These are phyloP conservation scores for Cantharis rufa DNA, from an alignment of 2,888 invertebrate genomes.

Conservation along the genomic window DNA sequence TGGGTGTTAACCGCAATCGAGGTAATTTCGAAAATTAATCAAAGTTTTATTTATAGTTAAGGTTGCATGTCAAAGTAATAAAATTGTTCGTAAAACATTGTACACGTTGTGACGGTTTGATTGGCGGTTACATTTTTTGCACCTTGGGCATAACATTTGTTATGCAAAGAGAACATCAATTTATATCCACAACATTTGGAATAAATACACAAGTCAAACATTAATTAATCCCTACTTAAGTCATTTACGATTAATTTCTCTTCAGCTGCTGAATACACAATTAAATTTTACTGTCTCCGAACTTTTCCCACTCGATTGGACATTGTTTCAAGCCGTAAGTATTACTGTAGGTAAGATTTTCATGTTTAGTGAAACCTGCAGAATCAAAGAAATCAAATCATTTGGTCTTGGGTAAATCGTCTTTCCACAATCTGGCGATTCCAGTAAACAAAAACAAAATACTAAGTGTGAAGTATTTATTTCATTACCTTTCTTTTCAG, in stretches of 20 bases:
- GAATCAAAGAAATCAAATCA: too few relatives aligned
- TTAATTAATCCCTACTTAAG: conserved; percentile 3
- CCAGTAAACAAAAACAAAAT: too few relatives aligned
- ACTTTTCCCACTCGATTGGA: conserved; percentile 34
- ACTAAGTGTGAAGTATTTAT: too few relatives aligned
- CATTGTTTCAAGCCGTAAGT: conserved; percentile 33
- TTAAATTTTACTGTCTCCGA: conserved; percentile 34
- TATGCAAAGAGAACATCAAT: background rate
- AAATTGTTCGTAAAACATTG: too few relatives aligned
- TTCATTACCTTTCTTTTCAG: background rate
- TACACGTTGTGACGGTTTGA: too few relatives aligned
- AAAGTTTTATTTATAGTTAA: too few relatives aligned
- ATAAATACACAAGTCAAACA: background rate
- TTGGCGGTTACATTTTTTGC: too few relatives aligned
- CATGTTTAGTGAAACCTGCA: too few relatives aligned
- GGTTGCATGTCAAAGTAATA: too few relatives aligned
- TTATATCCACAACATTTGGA: background rate
- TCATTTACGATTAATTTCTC: conserved; percentile 32
- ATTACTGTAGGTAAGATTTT: background rate
- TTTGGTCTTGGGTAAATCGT: too few relatives aligned
- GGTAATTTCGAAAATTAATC: background rate
- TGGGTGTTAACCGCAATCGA: background rate
- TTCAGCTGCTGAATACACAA: conserved; percentile 31
- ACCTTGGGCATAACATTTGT: too few relatives aligned
- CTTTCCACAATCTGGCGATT: too few relatives aligned